Conservation (phyloP, 1,140 invertebrate species). For the Drosophila murphyi region DNA sequence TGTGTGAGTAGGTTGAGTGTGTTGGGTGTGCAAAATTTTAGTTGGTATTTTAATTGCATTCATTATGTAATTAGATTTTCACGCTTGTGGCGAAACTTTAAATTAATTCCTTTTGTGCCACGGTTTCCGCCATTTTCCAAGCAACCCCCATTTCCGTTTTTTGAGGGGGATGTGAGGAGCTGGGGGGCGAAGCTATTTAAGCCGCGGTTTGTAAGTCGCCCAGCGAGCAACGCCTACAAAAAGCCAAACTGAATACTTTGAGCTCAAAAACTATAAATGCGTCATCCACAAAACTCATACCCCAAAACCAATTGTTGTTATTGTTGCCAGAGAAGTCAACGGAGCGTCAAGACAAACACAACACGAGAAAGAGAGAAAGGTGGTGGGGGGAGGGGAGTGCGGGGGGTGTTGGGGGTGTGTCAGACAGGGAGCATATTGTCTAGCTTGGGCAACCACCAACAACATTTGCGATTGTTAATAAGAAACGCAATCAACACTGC, state of each 20-base stretch:
- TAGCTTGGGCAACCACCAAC: constrained; percentile 60
- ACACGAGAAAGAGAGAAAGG: constrained; percentile 26
- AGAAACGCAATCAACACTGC: constrained; percentile 82
- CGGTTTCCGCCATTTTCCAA: constrained; percentile 75
- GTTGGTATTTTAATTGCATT: constrained; percentile 78
- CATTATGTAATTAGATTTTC: constrained; percentile 82
- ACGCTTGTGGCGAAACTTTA: constrained; percentile 76
- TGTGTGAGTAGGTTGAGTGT: constrained; percentile 14
- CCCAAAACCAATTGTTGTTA: constrained; percentile 60
- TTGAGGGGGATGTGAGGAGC: neutral
- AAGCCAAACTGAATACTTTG: neutral
- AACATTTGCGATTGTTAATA: constrained; percentile 79
- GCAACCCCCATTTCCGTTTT: constrained; percentile 11
- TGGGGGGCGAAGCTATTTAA: constrained; percentile 23
- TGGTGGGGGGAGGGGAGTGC: neutral
- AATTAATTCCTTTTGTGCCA: constrained; percentile 79
- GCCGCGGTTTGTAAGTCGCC: constrained; percentile 20
- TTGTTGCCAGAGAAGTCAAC: constrained; percentile 71
- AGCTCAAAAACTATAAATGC: constrained; percentile 17
- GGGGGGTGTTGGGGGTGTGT: neutral
- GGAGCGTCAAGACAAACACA: constrained; percentile 81
- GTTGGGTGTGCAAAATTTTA: constrained; percentile 22
- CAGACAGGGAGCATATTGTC: constrained; percentile 76
- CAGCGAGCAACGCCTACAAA: constrained; percentile 24
- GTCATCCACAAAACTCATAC: constrained; percentile 31